These are phyloP conservation scores for Elymnias hypermnestra DNA, from an alignment of 1,140 invertebrate genomes.

Conservation along the genomic window DNA sequence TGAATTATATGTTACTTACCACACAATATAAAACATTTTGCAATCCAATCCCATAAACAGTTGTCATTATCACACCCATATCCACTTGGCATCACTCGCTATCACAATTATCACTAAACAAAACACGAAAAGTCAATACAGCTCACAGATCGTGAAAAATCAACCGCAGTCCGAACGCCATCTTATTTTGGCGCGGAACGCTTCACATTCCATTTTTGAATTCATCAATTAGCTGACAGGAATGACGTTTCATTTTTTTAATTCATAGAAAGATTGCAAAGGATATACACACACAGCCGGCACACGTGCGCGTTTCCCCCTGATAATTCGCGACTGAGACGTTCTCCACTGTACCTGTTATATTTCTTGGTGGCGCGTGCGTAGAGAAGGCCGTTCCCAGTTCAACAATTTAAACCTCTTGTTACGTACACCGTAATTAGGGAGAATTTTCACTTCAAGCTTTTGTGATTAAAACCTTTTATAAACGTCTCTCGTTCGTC, in stretches of 20 bases:
- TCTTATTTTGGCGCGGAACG: conserved; percentile 16
- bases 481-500: neutral
- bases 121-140: conserved; percentile 65
- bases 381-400: conserved; percentile 32
- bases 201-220: conserved; percentile 37
- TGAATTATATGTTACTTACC: too few species aligned
- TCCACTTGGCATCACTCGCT: conserved; percentile 60
- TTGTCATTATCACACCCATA: conserved; percentile 67
- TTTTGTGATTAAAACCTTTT: conserved; percentile 4
- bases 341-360: conserved; percentile 61
- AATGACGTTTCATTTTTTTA: conserved; percentile 40
- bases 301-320: conserved; percentile 44
- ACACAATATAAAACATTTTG: conserved; percentile 46
- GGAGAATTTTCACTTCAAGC: conserved; percentile 12
- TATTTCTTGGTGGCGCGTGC: conserved; percentile 59
- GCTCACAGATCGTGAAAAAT: conserved; percentile 32
- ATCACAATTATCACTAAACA: conserved; percentile 68
- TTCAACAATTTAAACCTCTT: conserved; percentile 28
- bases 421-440: conserved; percentile 29
- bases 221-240: conserved; percentile 34
- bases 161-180: conserved; percentile 25
- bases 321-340: conserved; percentile 55
- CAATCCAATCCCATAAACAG: conserved; percentile 63
- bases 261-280: conserved; percentile 29
- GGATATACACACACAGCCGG: conserved; percentile 27